Base-by-base conservation (phyloP, 2,888 invertebrate genomes). In the Yponomeuta sedellus region DNA sequence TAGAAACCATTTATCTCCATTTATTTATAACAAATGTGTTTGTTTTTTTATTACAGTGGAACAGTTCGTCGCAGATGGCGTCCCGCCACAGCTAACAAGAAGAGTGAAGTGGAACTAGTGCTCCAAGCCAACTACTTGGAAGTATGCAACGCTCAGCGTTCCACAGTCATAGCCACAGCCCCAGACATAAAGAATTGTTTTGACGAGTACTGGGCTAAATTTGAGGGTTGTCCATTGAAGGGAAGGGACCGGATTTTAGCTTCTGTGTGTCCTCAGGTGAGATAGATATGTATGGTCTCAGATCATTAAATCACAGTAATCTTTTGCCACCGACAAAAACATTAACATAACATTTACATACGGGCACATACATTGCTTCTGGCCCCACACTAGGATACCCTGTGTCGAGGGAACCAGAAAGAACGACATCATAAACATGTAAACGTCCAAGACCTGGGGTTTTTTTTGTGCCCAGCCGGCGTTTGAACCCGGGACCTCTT, bases 241-340 rank as follows among this genome's bases (percentile, higher is more conserved):
- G 97, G 94, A 0, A 92, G 97, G 70, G 95, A 97, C 82, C 91
- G 93, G 69, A 96, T 98, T 72, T 79, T 97, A 58, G 92, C 94
- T 67, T 95, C 96, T 65, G 93, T 97, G 70, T 97, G 96, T 83
- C 96, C 97, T n/a, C 94, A 96, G 90, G 95, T 96, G 44, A 52
- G 44, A 52, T 25, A 25, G 25, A 52, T 16, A 34, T 34, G 34
- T 34, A 8, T 8, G 34, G 10, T 34, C 6, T 8, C 34, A 5
- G 34, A 34, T 34, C 8, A 34, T 34, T 34, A 34, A 5, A 34
- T 34, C 34, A 25, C 2, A 2, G 25, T 25, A 25, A 25, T 5
- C 1, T 5, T 25, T 25, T 25, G 25, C 3, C 25, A 25, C 3
- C 25, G 1, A 25, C n/a, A 25, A 25, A 25, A 25, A 25, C 25